Conservation (phyloP, 2,888 invertebrate species). For the Gandaritis pyraliata region DNA sequence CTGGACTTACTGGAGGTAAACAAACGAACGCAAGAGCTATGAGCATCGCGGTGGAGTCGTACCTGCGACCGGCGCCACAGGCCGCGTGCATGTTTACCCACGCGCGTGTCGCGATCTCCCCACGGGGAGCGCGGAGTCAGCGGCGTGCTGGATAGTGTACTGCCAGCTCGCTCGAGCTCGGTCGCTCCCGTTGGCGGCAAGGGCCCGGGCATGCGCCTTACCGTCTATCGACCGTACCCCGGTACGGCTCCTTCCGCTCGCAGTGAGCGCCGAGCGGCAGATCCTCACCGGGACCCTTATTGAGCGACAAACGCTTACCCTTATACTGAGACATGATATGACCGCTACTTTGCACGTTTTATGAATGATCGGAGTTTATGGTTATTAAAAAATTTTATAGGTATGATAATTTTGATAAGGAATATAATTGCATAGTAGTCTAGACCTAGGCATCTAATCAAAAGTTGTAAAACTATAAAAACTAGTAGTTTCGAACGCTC, state of each 20-base stretch:
- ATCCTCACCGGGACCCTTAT: constrained; percentile 65
- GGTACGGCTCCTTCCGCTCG: constrained; percentile 60
- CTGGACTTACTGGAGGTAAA: constrained; percentile 69
- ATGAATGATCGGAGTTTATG: constrained; percentile 39
- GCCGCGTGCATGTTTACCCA: constrained; percentile 66
- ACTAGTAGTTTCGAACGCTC: no score
- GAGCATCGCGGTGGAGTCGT: constrained; percentile 71
- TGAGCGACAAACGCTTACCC: constrained; percentile 58
- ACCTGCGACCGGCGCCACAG: constrained; percentile 64
- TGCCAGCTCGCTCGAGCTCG: constrained; percentile 47
- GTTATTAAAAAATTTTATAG: no score
- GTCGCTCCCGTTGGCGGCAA: constrained; percentile 53
- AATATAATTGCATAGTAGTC: no score
- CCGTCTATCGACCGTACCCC: constrained; percentile 71
- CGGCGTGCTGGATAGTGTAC: constrained; percentile 76
- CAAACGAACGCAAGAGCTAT: constrained; percentile 70
- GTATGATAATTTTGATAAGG: no score
- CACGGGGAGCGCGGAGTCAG: constrained; percentile 67
- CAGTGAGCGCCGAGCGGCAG: constrained; percentile 56
- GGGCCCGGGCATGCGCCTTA: constrained; percentile 68
- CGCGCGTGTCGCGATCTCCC: constrained; percentile 55
- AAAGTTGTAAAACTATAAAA: no score
- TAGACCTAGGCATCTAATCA: no score
- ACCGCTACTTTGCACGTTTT: constrained; percentile 56
- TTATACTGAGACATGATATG: constrained; percentile 52